Base-by-base conservation (phyloP, 2,113 vertebrate species). In the Petrocephalus microphthalmus region DNA sequence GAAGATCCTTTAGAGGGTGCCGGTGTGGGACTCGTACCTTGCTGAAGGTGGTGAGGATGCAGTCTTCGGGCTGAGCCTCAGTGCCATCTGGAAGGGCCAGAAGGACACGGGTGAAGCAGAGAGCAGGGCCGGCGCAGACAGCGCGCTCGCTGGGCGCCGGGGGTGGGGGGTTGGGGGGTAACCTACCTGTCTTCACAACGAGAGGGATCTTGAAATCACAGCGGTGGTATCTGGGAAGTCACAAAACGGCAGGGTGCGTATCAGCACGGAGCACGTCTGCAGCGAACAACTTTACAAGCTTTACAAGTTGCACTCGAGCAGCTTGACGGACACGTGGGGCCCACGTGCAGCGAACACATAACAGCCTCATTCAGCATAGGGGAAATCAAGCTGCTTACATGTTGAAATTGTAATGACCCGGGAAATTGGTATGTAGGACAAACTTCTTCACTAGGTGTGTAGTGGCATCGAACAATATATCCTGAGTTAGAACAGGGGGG, bases 391-490 rank as follows among this genome's bases (percentile, higher is more conserved):
- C 11, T 53, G 20, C 96, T 98, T 93, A 99, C 98, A 99, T 99
- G 91, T 99, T 99, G 87, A 99, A 99, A 94, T 99, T 99, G 94
- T 99, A 99, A 97, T 99, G 98, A 91, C 98, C 98, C 11, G 98
- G 98, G 87, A 95, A 99, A 94, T 99, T 99, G 90, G 98, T 99
- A 71, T 99, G 98, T 83, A 99, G 96, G 91, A 99, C 98, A 95
- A 99, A 99, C 94, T 99, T 99, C 96, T 99, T 99, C 88, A 98
- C 98, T 93, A 97, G 96, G 93, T 99, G 98, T 92, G 97, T 97
- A 88, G 97, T 97, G 11, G 98, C 98, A 91, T 99, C 98, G 93
- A 99, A 99, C 88, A 99, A 96, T 95, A 99, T 97, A 89, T 99
- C 98, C 98, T 99, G 88, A 88, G 89, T 29, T 13, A n/a, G 25